phyloP scores from a whole-genome alignment of 1,140 invertebrate species.

The Drosophila insularis region DNA sequence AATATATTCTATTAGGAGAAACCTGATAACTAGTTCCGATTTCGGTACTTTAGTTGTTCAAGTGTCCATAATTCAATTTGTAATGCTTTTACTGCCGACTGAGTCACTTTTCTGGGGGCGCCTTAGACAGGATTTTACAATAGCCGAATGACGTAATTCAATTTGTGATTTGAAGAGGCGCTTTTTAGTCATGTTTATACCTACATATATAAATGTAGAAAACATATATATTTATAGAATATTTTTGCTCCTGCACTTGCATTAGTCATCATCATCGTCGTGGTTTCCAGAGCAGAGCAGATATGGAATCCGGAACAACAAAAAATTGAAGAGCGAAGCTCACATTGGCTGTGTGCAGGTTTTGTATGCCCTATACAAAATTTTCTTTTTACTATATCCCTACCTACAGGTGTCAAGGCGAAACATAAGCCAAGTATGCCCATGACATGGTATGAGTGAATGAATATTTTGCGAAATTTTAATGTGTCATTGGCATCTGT shows the following conservation, averaged over 20 bases:
- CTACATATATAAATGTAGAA: neutral
- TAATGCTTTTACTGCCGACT: neutral
- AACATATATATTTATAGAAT: neutral
- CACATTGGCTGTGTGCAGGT: too few relatives aligned
- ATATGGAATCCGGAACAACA: conserved; percentile 16
- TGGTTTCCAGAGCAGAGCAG: conserved; percentile 4
- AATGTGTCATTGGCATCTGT: too few relatives aligned
- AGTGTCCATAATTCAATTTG: neutral
- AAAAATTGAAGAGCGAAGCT: conserved; percentile 1
- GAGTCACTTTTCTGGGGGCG: neutral
- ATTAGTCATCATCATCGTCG: conserved; percentile 43
- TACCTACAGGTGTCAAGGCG: too few relatives aligned
- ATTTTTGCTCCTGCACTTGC: conserved; percentile 24
- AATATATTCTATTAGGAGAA: neutral
- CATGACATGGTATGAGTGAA: too few relatives aligned
- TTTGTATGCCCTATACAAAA: too few relatives aligned
- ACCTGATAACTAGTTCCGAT: neutral
- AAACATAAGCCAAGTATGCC: too few relatives aligned
- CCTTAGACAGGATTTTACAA: conserved; percentile 33
- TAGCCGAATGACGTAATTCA: conserved; percentile 37
- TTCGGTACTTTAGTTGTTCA: neutral
- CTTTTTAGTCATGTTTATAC: neutral
- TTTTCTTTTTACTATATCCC: too few relatives aligned
- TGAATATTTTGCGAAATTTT: too few relatives aligned
- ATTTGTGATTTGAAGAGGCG: neutral